Evolutionary conservation across 2,113 vertebrate species (phyloP).

Genomic region (Thunnus thynnus): DNA sequence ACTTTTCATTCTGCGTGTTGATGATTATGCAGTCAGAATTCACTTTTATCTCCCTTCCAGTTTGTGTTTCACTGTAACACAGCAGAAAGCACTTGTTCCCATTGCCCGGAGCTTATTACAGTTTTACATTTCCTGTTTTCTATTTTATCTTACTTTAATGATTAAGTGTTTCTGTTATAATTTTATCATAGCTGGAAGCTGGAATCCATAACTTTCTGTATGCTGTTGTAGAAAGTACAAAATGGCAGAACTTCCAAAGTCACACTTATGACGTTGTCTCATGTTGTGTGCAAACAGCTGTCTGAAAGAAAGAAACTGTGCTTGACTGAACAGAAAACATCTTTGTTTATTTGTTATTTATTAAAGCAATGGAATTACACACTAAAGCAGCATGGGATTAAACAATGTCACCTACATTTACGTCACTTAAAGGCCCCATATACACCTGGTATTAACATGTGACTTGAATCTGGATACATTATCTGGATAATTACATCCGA

Average conservation of each 20-base stretch:
- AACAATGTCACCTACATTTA: neutral
- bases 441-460: too few species aligned
- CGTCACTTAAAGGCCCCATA: too few species aligned
- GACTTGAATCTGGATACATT: too few species aligned
- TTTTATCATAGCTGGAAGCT: neutral
- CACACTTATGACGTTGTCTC: neutral
- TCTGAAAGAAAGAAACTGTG: too few species aligned
- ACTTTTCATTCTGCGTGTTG: conserved; percentile 14
- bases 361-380: neutral
- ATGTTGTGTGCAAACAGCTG: neutral
- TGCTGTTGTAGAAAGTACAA: neutral
- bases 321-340: too few species aligned
- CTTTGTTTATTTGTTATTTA: neutral
- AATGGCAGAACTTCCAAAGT: neutral
- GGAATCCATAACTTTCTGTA: neutral
- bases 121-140: neutral
- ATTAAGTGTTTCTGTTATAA: neutral
- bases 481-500: too few species aligned
- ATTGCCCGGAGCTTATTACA: neutral
- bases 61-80: conserved; percentile 26
- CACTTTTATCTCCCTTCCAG: conserved; percentile 50
- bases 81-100: neutral
- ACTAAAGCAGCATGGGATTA: neutral
- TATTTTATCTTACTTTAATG: neutral
- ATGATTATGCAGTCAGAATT: conserved; percentile 43